Evolutionary conservation across 2,113 vertebrate genomes (phyloP).

Genomic region (Zootoca vivipara): DNA sequence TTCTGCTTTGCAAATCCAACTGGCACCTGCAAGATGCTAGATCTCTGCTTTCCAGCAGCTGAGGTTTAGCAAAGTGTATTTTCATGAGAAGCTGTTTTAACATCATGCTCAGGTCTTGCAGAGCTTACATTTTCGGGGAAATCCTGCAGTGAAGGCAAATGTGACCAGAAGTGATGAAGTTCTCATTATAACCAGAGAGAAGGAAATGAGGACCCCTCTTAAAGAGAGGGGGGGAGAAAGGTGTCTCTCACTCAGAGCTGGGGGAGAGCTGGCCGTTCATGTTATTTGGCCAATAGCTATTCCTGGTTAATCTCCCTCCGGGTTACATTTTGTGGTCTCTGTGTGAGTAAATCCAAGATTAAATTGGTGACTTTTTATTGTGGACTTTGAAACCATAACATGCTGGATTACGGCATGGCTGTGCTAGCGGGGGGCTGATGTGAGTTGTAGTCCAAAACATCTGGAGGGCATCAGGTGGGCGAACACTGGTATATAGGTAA

Average conservation of each 20-base stretch:
- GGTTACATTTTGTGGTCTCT: not conserved
- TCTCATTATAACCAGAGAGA: not conserved
- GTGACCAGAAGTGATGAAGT: not conserved
- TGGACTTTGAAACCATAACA: constrained; percentile 6
- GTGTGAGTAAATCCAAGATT: not conserved
- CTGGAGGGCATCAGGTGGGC: no score
- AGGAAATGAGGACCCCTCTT: not conserved
- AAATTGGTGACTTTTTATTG: not conserved
- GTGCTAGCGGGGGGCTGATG: no score
- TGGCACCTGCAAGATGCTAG: not conserved
- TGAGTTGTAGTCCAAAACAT: no score
- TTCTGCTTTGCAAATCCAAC: not conserved
- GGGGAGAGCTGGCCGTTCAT: no score
- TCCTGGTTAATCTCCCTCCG: not conserved
- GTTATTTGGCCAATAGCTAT: not conserved
- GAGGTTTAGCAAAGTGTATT: not conserved
- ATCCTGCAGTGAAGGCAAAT: not conserved
- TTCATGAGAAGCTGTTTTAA: not conserved
- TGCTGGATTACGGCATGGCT: no score
- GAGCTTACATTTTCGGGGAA: not conserved
- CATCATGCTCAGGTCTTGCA: not conserved
- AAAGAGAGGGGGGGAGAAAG: not conserved
- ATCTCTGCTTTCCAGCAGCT: not conserved
- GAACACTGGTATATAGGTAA: no score
- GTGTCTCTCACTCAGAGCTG: not conserved